These are phyloP conservation scores for Taenaris catops DNA, from an alignment of 2,888 invertebrate species.

Conservation along the genomic window DNA sequence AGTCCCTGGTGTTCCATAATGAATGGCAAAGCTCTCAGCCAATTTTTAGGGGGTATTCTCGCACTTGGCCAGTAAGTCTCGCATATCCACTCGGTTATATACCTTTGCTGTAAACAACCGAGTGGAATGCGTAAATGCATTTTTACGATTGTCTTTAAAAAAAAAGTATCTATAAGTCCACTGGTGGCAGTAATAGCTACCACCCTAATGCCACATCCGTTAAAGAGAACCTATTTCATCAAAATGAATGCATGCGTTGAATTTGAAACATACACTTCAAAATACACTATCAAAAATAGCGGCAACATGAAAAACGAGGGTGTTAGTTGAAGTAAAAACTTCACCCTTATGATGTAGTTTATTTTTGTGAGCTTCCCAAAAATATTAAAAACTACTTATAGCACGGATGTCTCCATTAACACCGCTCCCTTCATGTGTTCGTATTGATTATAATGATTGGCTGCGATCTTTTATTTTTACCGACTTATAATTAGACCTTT, in stretches of 20 bases:
- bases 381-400: slow-evolving; percentile 75
- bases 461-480: slow-evolving; percentile 7
- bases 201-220: no score
- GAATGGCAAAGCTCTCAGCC: no score
- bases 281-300: slow-evolving; percentile 29
- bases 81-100: no score
- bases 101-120: no score
- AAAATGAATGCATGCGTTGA: background rate
- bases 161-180: no score
- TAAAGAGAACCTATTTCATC: background rate
- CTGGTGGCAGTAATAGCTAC: no score
- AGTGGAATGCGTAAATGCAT: no score
- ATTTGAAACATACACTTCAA: slow-evolving; percentile 5
- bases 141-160: no score
- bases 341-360: slow-evolving; percentile 47
- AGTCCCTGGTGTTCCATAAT: no score
- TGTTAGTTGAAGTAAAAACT: slow-evolving; percentile 36
- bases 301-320: slow-evolving; percentile 29
- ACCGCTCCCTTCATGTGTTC: slow-evolving; percentile 41
- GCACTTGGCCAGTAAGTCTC: no score
- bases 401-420: slow-evolving; percentile 72
- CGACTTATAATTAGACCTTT: background rate
- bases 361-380: slow-evolving; percentile 66
- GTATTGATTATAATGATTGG: slow-evolving; percentile 56
- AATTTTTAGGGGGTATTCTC: no score